Evolutionary conservation across 2,113 vertebrate species (phyloP).

Genomic region (Benitochromis conjunctus): DNA sequence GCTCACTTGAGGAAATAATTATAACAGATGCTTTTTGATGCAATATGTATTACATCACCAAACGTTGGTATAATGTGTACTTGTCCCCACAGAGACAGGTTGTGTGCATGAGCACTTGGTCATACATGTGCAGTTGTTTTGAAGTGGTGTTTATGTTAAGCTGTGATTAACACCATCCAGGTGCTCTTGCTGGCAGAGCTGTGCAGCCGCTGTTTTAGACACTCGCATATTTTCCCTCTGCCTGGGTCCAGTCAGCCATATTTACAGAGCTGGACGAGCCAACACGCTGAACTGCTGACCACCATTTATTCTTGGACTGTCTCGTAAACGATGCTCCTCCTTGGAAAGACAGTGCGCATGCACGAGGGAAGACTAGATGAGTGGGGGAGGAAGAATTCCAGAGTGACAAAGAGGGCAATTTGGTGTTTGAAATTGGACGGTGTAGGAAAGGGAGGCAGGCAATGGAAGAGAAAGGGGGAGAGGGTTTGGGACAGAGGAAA

Average conservation of each 20-base stretch:
- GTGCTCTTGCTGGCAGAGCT: constrained; percentile 82
- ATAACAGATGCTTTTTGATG: not conserved
- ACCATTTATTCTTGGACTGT: constrained; percentile 76
- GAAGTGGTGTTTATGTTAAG: constrained; percentile 84
- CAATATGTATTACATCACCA: constrained; percentile 16
- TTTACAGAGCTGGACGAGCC: constrained; percentile 69
- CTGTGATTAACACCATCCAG: constrained; percentile 94
- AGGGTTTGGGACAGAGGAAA: constrained; percentile 1
- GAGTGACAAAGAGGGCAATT: constrained; percentile 48
- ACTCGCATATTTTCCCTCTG: constrained; percentile 73
- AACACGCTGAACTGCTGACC: constrained; percentile 78
- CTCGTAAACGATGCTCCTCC: constrained; percentile 63
- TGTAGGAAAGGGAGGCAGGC: not conserved
- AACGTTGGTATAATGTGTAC: not conserved
- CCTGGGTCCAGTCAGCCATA: constrained; percentile 68
- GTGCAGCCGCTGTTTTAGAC: constrained; percentile 66
- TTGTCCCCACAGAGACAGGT: constrained; percentile 13
- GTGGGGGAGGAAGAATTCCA: constrained; percentile 48
- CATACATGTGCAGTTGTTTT: constrained; percentile 69
- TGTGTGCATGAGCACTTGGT: constrained; percentile 18
- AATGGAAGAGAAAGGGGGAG: not conserved
- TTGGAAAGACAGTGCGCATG: constrained; percentile 44
- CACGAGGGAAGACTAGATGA: constrained; percentile 8
- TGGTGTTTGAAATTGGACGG: constrained; percentile 30
- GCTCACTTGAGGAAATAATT: not conserved